phyloP scores from a whole-genome alignment of 2,113 vertebrate genomes.

The Podarcis muralis region DNA sequence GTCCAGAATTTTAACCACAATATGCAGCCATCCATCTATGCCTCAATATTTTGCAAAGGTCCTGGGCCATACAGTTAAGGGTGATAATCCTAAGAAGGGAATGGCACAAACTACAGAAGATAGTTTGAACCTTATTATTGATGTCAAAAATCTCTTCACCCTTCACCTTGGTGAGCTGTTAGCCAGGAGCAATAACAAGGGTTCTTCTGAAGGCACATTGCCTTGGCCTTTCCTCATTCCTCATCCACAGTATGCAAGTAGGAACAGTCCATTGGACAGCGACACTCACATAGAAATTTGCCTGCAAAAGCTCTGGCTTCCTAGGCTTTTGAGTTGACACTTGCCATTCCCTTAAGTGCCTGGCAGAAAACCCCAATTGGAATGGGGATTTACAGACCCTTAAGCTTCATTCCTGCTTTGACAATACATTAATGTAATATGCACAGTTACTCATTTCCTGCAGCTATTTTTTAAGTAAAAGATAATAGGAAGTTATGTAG shows the following conservation, averaged over 20 bases:
- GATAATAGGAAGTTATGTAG: not conserved
- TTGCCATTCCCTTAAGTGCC: not conserved
- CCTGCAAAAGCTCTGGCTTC: not conserved
- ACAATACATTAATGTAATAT: not conserved
- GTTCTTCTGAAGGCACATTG: not conserved
- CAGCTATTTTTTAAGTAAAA: not conserved
- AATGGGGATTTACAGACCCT: not conserved
- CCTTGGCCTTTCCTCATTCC: not conserved
- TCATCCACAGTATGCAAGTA: not conserved
- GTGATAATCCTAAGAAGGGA: not conserved
- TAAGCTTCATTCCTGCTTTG: not conserved
- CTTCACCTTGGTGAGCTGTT: not conserved
- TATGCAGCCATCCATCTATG: not conserved
- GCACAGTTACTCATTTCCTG: not conserved
- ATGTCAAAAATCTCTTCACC: not conserved
- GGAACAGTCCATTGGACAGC: not conserved
- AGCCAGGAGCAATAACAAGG: not conserved
- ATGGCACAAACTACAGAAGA: slow-evolving; percentile 34
- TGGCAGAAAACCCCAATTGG: not conserved
- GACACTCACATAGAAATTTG: not conserved
- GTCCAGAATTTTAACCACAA: not conserved
- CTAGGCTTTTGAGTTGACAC: not conserved
- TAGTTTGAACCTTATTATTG: slow-evolving; percentile 17
- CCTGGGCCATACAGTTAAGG: not conserved
- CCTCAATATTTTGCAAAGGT: not conserved